A percentile compares a stretch with the other conserved stretches of the same genome.
phyloP scores from a whole-genome alignment of 92 coral and sea anemone genomes.

The Desmophyllum pertusum region DNA sequence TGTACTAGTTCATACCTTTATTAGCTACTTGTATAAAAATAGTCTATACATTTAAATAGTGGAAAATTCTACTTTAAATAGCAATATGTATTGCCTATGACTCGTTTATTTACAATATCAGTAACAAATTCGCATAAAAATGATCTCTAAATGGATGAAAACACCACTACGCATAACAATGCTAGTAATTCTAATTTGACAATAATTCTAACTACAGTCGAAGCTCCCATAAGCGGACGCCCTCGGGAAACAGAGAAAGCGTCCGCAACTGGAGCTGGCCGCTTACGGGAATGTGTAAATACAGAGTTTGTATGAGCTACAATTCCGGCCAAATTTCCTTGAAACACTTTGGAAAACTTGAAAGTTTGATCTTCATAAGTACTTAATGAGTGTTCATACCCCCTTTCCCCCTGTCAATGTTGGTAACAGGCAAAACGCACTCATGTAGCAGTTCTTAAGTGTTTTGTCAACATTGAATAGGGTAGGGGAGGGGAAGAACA shows the following conservation, averaged over 20 bases:
- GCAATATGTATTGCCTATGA: neutral
- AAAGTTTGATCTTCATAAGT: neutral
- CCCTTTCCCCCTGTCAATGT: too few species aligned
- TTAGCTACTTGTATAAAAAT: constrained; percentile 18
- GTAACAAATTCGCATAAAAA: neutral
- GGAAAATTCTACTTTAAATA: constrained; percentile 30
- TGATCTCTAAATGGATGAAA: neutral
- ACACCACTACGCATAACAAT: neutral
- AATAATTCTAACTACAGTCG: neutral
- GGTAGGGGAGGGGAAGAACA: too few species aligned
- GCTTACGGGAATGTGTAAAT: too few species aligned
- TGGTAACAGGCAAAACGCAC: too few species aligned
- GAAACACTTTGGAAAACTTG: too few species aligned
- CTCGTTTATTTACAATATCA: neutral
- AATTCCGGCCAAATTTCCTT: neutral
- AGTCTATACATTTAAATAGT: constrained; percentile 24
- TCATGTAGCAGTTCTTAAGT: too few species aligned
- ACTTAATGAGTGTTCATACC: too few species aligned
- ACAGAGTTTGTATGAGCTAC: neutral
- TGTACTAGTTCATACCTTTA: constrained; percentile 3
- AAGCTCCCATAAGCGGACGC: too few species aligned
- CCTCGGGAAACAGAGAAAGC: too few species aligned
- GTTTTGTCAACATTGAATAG: too few species aligned
- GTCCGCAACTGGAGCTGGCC: too few species aligned
- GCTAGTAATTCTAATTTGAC: neutral